Conservation (phyloP, 2,113 vertebrate genomes). For the Gavialis gangeticus region DNA sequence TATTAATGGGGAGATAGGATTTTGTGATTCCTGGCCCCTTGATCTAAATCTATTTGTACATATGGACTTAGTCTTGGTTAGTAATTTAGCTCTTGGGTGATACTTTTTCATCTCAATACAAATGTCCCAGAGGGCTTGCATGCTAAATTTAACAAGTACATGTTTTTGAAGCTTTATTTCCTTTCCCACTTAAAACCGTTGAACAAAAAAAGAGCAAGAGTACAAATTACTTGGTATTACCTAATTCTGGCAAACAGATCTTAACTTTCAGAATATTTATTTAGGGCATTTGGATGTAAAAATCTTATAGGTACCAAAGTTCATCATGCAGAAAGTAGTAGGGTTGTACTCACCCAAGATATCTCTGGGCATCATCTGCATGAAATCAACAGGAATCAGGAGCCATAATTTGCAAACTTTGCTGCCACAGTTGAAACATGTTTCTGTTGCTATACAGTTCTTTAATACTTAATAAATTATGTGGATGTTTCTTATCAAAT, state of each 20-base stretch:
- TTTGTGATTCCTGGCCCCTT: not conserved
- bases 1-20: not conserved
- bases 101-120: not conserved
- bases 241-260: not conserved
- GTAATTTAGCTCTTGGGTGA: not conserved
- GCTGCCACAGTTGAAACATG: not conserved
- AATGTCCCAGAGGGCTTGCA: not conserved
- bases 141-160: not conserved
- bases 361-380: not conserved
- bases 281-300: not conserved
- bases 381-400: not conserved
- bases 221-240: not conserved
- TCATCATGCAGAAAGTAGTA: not conserved
- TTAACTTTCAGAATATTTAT: not conserved
- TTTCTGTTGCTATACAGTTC: constrained; percentile 6
- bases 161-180: not conserved
- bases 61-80: not conserved
- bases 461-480: constrained; percentile 27
- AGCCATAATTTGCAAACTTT: constrained; percentile 6
- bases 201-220: not conserved
- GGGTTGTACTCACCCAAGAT: not conserved
- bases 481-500: not conserved
- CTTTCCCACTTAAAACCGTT: constrained; percentile 9
- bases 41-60: not conserved
- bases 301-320: not conserved